Base-by-base conservation (phyloP, 2,888 invertebrate genomes). In the Microchrysa polita region DNA sequence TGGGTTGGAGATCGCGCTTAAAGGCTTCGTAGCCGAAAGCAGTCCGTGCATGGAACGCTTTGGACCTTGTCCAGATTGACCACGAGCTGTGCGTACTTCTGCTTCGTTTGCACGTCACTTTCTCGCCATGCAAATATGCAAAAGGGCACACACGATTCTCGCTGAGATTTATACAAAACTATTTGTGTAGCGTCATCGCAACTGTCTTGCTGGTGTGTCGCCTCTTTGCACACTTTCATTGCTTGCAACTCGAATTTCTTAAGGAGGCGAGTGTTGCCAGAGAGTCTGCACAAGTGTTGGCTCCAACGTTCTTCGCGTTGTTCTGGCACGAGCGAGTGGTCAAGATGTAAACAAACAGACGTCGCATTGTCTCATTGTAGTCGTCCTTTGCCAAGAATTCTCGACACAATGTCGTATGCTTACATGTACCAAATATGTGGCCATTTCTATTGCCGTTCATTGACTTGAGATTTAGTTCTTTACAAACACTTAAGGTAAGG, bases 21-120 rank as follows among this genome's bases (percentile, higher is more conserved):
- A 61, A 4, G 16, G 61, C 34, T 40, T 61, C 61, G 10, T 23
- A 40, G 10, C 34, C 2, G 60, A 14, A 14, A 42, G 61, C 61
- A 18, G 48, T 61, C 34, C 12, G 48, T 48, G 48, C 4, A 48
- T 12, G 14, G 16, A 48, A 4, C 10, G 34, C 23, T 16, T 61
- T 61, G 61, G 61, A 61, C 61, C 61, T 61, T 61, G 61, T 61
- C 61, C 61, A 61, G 18, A 5, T 40, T 40, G 61, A 34, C 16
- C 61, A 40, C 40, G n/a, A 5, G 9, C 12, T n/a, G 12, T 12
- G 48, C 10, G n/a, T n/a, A n/a, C n/a, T n/a, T n/a, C n/a, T n/a
- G n/a, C n/a, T n/a, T n/a, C n/a, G n/a, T n/a, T n/a, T n/a, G 44
- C 14, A 14, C 14, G 44, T 16, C 18, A 22, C n/a, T 40, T n/a